These are phyloP conservation scores for Laticauda colubrina DNA, from an alignment of 2,113 vertebrate genomes.

Conservation along the genomic window DNA sequence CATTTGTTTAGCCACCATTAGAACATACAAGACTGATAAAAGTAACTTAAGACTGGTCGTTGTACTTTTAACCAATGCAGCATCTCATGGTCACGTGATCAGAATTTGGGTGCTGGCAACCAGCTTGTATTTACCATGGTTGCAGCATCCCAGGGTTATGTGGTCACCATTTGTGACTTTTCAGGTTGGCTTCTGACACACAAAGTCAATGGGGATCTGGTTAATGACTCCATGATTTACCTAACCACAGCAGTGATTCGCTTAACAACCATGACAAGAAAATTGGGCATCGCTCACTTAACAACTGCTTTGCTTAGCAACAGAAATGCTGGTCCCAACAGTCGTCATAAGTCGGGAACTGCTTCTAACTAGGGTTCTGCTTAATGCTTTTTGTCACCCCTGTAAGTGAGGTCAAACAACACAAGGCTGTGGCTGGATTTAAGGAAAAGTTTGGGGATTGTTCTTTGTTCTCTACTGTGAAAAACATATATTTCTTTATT, in stretches of 20 bases:
- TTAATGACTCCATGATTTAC: too few relatives aligned
- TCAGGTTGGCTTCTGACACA: not conserved
- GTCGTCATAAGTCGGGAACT: not conserved
- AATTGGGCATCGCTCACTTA: not conserved
- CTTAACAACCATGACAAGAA: not conserved
- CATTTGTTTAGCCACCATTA: not conserved
- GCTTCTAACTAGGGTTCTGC: not conserved
- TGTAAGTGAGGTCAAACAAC: not conserved
- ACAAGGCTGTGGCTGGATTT: not conserved
- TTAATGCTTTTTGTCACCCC: not conserved
- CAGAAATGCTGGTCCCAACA: not conserved
- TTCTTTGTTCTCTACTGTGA: not conserved
- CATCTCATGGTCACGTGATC: not conserved
- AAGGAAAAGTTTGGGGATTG: not conserved
- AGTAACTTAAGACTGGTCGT: not conserved
- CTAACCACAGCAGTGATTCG: not conserved
- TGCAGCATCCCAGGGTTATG: not conserved
- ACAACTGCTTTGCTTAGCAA: not conserved
- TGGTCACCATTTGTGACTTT: not conserved
- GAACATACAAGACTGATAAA: not conserved
- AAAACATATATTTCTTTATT: not conserved
- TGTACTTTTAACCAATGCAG: not conserved
- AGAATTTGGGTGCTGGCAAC: not conserved
- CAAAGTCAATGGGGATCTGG: too few relatives aligned
- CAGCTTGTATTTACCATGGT: not conserved